Evolutionary conservation across 2,888 invertebrate species (phyloP).

Genomic region (Eupelmus urozonus): DNA sequence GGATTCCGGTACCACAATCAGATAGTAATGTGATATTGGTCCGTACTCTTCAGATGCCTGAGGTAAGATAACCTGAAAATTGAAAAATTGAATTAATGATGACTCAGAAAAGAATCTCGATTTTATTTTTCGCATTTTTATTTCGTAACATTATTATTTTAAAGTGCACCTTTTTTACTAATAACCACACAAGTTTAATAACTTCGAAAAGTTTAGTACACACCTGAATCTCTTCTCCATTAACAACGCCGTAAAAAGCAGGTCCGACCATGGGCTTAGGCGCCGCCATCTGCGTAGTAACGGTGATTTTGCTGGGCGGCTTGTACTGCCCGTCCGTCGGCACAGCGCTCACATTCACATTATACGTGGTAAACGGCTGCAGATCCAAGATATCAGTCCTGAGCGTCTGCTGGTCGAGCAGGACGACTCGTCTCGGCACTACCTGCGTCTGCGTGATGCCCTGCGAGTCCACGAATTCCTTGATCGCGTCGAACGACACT

Average conservation of each 20-base stretch:
- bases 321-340: constrained; percentile 90
- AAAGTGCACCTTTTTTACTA: neutral
- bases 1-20: constrained; percentile 96
- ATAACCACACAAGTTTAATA: neutral
- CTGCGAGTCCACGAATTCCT: constrained; percentile 95
- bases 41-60: constrained; percentile 99
- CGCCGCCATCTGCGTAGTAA: constrained; percentile 97
- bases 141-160: neutral
- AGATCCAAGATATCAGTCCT: constrained; percentile 91
- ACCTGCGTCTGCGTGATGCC: constrained; percentile 93
- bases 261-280: constrained; percentile 97
- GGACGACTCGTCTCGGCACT: constrained; percentile 85
- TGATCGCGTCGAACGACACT: constrained; percentile 94
- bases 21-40: constrained; percentile 96
- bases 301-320: constrained; percentile 94
- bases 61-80: constrained; percentile 90
- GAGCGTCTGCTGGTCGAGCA: constrained; percentile 84
- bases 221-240: constrained; percentile 87
- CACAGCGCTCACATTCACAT: constrained; percentile 94
- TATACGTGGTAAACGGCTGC: constrained; percentile 95
- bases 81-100: neutral
- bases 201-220: neutral
- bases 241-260: constrained; percentile 93
- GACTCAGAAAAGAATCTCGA: neutral
- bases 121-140: constrained; percentile 4